phyloP scores from a whole-genome alignment of 2,113 vertebrate species.

The Protobothrops flavoviridis region DNA sequence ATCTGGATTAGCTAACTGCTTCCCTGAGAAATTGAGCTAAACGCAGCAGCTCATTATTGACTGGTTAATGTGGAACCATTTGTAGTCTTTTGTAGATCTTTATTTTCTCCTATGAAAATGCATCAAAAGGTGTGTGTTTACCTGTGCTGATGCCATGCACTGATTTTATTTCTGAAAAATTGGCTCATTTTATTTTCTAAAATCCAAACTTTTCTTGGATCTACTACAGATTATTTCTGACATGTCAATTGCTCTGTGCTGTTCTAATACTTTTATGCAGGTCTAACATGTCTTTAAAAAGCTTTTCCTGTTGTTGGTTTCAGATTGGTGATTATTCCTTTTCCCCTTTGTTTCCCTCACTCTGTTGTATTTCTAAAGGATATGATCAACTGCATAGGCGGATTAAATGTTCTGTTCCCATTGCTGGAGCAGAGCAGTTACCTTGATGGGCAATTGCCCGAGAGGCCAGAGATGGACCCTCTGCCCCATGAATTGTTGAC shows the following conservation, averaged over 20 bases:
- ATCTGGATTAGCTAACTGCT: neutral
- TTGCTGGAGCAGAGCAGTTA: slow-evolving; percentile 87
- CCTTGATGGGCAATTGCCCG: slow-evolving; percentile 67
- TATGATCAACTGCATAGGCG: slow-evolving; percentile 93
- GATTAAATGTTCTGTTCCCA: slow-evolving; percentile 87
- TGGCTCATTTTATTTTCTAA: too few species aligned
- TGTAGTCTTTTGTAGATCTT: neutral
- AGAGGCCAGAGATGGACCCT: slow-evolving; percentile 72
- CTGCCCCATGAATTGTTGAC: slow-evolving; percentile 78
- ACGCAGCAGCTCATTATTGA: neutral
- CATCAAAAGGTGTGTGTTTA: neutral
- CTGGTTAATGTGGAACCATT: neutral
- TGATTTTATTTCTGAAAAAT: neutral
- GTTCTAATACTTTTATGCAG: neutral
- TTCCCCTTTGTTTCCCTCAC: neutral
- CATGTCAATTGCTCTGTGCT: neutral
- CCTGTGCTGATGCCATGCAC: neutral
- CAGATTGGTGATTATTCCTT: neutral
- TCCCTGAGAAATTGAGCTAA: neutral
- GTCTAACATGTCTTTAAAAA: neutral
- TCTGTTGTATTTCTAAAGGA: slow-evolving; percentile 74
- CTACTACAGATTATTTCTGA: neutral
- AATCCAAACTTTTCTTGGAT: neutral
- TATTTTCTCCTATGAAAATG: neutral
- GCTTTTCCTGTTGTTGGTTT: neutral